Evolutionary conservation across 2,888 invertebrate genomes (phyloP), one percentile per base, ranked within the genome.

Genomic region (Drosophila incognita): DNA sequence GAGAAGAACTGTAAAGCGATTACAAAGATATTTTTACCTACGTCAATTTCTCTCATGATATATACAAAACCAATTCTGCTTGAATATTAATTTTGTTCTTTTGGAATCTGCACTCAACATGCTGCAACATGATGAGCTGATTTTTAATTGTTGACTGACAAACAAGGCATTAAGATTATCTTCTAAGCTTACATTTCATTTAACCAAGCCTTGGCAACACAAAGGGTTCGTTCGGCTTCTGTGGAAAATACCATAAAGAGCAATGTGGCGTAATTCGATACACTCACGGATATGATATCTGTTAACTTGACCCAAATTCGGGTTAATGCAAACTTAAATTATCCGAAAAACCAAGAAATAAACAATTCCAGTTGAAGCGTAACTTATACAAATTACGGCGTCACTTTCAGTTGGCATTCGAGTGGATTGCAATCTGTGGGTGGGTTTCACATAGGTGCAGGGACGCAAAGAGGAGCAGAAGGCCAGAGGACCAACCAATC

Each of bases 331-430:
- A 8, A 24, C 36, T 40, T 8, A 35, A 35, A 5, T 31, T 24
- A 31, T 6, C n/a, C n/a, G 51, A 31, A 42, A n/a, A 60, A 33
- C n/a, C n/a, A 24, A 29, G 6, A 40, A 27, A 36, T 48, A 52
- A 51, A 29, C 59, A 71, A 68, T 64, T 64, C 27, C 58, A 81
- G 35, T 38, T 61, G 52, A 68, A 65, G 73, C 69, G 63, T 40
- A 58, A 59, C 57, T 58, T 65, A 68, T 84, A 74, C 70, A 65
- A 81, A 83, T 81, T 73, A 68, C 67, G 21, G 58, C 59, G 58
- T 62, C 65, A 79, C 61, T 67, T 68, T 51, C 64, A 53, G 53
- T 54, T 58, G 48, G 36, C 53, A 62, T 62, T 53, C 48, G 56
- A 68, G 70, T 71, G 52, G 65, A 56, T 63, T 68, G 63, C 38